phyloP scores from a whole-genome alignment of 2,113 vertebrate species.

The Saguinus imperator region DNA sequence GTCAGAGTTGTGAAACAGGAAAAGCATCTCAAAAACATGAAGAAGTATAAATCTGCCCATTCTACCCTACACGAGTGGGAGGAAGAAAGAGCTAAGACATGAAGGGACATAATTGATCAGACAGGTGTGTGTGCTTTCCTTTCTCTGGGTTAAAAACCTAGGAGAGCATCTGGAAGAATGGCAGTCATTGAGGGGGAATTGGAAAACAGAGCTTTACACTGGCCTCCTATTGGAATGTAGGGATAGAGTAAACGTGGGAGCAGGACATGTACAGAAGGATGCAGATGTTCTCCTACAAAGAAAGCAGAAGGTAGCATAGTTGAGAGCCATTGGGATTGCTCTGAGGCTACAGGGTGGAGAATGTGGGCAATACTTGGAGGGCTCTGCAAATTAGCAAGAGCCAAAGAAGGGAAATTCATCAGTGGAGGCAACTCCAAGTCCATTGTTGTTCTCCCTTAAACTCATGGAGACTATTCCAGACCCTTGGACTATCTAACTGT shows the following conservation, averaged over 20 bases:
- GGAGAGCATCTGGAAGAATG: neutral
- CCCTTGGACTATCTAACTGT: neutral
- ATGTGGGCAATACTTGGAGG: neutral
- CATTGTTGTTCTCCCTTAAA: neutral
- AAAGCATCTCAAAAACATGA: neutral
- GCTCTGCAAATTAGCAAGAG: neutral
- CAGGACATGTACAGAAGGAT: neutral
- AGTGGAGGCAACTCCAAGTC: neutral
- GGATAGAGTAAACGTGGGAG: neutral
- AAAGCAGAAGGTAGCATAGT: neutral
- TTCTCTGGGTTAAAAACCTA: neutral
- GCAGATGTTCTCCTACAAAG: neutral
- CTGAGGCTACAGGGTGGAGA: neutral
- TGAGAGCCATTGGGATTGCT: neutral
- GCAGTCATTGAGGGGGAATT: neutral
- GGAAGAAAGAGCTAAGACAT: neutral
- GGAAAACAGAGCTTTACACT: neutral
- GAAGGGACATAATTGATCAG: neutral
- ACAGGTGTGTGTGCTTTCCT: neutral
- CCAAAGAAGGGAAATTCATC: neutral
- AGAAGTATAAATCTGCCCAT: neutral
- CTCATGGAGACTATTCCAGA: neutral
- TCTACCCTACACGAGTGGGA: neutral
- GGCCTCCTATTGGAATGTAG: neutral
- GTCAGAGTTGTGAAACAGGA: neutral